Percentiles rank a stretch among this genome's conserved stretches.
Evolutionary conservation across 2,113 vertebrate species (phyloP).

Genomic region (Vicugna pacos): DNA sequence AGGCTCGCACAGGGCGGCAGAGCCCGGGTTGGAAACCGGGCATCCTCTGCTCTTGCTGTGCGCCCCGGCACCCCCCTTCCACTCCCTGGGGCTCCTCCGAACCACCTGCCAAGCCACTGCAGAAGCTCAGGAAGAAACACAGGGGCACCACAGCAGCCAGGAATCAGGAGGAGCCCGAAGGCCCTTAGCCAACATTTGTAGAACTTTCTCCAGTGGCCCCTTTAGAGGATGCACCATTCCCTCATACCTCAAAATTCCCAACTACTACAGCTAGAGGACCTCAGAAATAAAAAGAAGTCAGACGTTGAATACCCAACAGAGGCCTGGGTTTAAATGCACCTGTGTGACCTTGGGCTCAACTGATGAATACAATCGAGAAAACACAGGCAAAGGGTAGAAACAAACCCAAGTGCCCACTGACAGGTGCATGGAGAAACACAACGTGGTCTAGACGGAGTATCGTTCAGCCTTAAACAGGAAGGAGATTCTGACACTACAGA

Average conservation of each 20-base stretch:
- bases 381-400: neutral
- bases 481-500: neutral
- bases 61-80: too few relatives aligned
- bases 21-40: neutral
- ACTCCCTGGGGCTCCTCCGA: neutral
- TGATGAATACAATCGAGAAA: neutral
- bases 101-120: neutral
- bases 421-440: neutral
- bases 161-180: neutral
- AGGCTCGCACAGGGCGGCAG: fast-evolving
- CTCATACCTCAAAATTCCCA: neutral
- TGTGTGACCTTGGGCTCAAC: neutral
- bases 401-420: neutral
- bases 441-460: neutral
- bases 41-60: neutral
- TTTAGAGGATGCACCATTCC: neutral
- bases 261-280: neutral
- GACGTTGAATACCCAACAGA: neutral
- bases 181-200: neutral
- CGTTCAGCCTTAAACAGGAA: neutral
- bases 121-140: neutral
- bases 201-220: neutral
- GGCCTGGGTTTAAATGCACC: neutral
- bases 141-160: neutral
- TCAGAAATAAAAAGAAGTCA: neutral